Evolutionary conservation across 64 coral and sea anemone species (phyloP).

Genomic region (Stichodactyla mertensii): DNA sequence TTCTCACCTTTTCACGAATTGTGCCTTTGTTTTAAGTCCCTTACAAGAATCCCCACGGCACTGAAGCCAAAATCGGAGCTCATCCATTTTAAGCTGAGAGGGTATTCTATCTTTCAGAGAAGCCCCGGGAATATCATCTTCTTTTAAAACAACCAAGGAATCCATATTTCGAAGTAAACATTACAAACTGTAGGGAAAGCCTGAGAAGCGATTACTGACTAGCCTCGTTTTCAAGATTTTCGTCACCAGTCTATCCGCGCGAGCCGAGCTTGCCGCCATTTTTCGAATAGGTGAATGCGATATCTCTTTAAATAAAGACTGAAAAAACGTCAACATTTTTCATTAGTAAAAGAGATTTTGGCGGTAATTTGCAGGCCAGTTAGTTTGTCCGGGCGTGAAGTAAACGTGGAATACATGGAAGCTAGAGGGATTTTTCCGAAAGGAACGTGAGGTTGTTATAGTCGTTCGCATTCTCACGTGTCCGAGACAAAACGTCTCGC

Average conservation of each 20-base stretch:
- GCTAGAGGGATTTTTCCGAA: too few relatives aligned
- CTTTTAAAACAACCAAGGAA: background rate
- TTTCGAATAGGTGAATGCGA: too few relatives aligned
- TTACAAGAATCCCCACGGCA: conserved; percentile 15
- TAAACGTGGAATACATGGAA: too few relatives aligned
- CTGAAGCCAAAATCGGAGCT: conserved; percentile 24
- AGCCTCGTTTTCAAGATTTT: background rate
- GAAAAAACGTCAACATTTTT: too few relatives aligned
- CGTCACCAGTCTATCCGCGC: background rate
- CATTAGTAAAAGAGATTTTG: too few relatives aligned
- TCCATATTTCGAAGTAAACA: conserved; percentile 7
- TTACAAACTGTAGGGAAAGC: background rate
- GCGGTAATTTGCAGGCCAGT: too few relatives aligned
- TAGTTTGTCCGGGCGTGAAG: too few relatives aligned
- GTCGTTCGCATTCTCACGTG: too few relatives aligned
- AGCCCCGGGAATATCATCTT: conserved; percentile 9
- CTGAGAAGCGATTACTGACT: conserved; percentile 9
- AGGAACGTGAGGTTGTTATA: too few relatives aligned
- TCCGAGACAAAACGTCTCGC: too few relatives aligned
- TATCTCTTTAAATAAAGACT: too few relatives aligned
- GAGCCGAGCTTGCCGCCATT: too few relatives aligned
- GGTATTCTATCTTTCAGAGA: background rate
- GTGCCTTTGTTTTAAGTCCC: conserved; percentile 30
- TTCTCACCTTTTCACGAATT: conserved; percentile 30
- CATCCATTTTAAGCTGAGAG: conserved; percentile 8